Conservation (phyloP, 2,888 invertebrate species). For the Nymphalis c-album region DNA sequence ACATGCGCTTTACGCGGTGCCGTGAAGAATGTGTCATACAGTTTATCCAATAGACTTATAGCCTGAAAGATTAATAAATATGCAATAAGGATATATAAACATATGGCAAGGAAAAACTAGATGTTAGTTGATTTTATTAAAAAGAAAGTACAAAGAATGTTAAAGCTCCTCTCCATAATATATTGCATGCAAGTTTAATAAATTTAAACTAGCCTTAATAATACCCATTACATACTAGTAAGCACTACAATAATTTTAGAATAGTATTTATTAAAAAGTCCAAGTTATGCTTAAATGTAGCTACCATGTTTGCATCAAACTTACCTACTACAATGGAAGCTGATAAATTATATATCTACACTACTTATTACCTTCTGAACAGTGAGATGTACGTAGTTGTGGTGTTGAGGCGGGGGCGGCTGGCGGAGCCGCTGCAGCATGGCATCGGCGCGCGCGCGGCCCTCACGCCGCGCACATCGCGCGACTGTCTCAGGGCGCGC, state of each 20-base stretch:
- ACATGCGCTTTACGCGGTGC: slow-evolving; percentile 80
- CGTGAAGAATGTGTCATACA: slow-evolving; percentile 81
- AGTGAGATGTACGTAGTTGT: slow-evolving; percentile 62
- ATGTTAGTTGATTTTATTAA: slow-evolving; percentile 12
- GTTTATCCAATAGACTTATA: slow-evolving; percentile 85
- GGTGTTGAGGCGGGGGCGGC: slow-evolving; percentile 56
- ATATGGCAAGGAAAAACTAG: slow-evolving; percentile 27
- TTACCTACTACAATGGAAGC: background rate
- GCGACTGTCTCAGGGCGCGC: slow-evolving; percentile 71
- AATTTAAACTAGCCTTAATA: background rate
- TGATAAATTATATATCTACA: background rate
- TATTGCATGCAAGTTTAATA: slow-evolving; percentile 15
- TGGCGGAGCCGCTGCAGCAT: slow-evolving; percentile 88
- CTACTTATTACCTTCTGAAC: slow-evolving; percentile 64
- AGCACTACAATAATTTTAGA: no score
- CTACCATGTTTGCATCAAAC: background rate
- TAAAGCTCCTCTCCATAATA: slow-evolving; percentile 10
- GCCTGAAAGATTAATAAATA: slow-evolving; percentile 81
- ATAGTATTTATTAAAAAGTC: background rate
- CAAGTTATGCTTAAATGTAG: background rate
- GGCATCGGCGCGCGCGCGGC: slow-evolving; percentile 87
- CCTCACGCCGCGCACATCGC: slow-evolving; percentile 56
- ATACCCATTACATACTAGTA: background rate
- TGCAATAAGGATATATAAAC: slow-evolving; percentile 60
- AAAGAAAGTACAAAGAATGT: background rate